Percentiles rank a stretch among this genome's conserved stretches.
These are phyloP conservation scores for Mico argentatus DNA, from an alignment of 2,797 vertebrate genomes.

Conservation along the genomic window DNA sequence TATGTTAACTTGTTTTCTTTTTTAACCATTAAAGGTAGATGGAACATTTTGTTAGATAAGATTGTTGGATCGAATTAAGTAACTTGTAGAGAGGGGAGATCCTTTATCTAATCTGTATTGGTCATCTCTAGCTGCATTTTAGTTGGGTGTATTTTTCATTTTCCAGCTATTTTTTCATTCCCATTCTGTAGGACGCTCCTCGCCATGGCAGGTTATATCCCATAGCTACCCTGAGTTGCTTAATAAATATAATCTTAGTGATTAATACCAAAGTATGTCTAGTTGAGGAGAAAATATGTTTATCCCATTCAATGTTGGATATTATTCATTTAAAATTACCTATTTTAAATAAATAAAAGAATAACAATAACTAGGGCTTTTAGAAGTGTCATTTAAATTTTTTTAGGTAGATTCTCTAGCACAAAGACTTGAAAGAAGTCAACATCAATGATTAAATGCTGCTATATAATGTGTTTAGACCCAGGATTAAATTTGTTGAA, in stretches of 20 bases:
- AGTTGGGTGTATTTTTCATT: background rate
- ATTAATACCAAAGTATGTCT: conserved; percentile 12
- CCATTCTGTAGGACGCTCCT: background rate
- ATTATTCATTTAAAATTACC: background rate
- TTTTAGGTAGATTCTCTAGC: background rate
- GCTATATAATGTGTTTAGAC: conserved; percentile 15
- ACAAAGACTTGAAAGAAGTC: conserved; percentile 1
- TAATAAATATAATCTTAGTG: background rate
- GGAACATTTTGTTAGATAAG: background rate
- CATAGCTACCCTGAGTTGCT: background rate
- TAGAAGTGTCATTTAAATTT: conserved; percentile 14
- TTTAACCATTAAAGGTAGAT: conserved; percentile 13
- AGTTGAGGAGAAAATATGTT: background rate
- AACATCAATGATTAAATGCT: conserved; percentile 6
- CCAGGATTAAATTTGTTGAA: conserved; percentile 25
- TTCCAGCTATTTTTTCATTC: background rate
- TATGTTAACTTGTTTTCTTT: background rate
- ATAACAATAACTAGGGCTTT: background rate
- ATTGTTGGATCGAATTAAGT: background rate
- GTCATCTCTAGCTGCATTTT: background rate
- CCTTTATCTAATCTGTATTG: background rate
- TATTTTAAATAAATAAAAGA: conserved; percentile 12
- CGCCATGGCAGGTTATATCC: background rate
- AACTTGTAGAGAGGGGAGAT: background rate
- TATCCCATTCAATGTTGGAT: background rate